A percentile compares a stretch with the other conserved stretches of the same genome.
These are phyloP conservation scores for Thymelicus acteon DNA, from an alignment of 2,888 invertebrate species.

Conservation along the genomic window DNA sequence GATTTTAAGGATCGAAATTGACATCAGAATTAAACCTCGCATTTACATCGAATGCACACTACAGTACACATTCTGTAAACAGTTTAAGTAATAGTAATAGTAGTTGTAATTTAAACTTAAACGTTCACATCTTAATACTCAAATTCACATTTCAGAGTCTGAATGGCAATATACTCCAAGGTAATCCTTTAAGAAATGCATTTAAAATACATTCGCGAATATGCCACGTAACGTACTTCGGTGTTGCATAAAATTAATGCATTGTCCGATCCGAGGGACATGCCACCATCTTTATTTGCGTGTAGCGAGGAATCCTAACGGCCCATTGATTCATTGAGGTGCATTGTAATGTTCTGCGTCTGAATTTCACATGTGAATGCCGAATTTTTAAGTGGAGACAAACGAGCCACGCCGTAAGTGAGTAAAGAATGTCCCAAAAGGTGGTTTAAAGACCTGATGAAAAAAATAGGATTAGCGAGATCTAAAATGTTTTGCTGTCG, in stretches of 20 bases:
- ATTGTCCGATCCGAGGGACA: conserved; percentile 31
- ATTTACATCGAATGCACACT: background rate
- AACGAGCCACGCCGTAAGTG: background rate
- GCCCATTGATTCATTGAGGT: conserved; percentile 16
- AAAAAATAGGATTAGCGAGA: background rate
- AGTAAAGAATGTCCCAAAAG: background rate
- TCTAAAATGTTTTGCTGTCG: too few species aligned
- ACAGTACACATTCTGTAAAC: background rate
- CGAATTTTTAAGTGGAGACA: conserved; percentile 12
- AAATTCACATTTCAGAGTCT: conserved; percentile 27
- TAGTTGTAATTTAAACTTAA: background rate
- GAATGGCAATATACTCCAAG: conserved; percentile 7
- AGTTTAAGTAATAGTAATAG: background rate
- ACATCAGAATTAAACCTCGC: background rate
- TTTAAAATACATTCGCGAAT: conserved; percentile 21
- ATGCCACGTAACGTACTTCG: conserved; percentile 23
- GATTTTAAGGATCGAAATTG: conserved; percentile 5
- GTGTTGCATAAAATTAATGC: conserved; percentile 37
- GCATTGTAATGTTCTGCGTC: conserved; percentile 7
- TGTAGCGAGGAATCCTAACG: conserved; percentile 26
- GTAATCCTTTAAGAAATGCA: conserved; percentile 29
- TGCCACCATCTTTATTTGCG: conserved; percentile 26
- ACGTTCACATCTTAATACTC: conserved; percentile 18
- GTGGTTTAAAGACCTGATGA: background rate
- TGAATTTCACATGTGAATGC: conserved; percentile 14